Conservation (phyloP, 2,113 vertebrate species). For the Taxidea taxus region DNA sequence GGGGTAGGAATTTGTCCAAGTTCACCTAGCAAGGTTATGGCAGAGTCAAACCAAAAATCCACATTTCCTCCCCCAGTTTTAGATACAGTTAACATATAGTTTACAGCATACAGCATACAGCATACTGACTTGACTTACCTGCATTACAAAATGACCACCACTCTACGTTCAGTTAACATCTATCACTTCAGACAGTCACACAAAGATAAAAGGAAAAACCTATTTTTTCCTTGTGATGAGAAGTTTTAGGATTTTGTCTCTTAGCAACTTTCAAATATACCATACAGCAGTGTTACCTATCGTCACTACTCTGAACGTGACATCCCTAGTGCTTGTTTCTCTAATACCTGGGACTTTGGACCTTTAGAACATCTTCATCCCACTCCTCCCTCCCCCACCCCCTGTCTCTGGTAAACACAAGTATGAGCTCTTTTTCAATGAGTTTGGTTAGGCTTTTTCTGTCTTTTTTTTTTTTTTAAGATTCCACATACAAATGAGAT, state of each 20-base stretch:
- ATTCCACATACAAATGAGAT: background rate
- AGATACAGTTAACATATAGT: background rate
- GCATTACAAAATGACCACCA: too few relatives aligned
- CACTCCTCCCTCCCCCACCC: background rate
- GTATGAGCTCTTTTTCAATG: background rate
- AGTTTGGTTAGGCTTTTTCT: background rate
- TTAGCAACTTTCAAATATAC: background rate
- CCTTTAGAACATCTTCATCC: background rate
- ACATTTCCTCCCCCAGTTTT: background rate
- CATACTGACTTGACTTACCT: background rate
- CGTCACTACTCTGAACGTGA: accelerated
- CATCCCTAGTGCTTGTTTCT: background rate
- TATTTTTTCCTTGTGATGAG: background rate
- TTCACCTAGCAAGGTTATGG: background rate
- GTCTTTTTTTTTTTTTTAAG: background rate
- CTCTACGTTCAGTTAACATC: background rate
- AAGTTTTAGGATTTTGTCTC: background rate
- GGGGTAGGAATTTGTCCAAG: background rate
- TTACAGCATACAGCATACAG: background rate
- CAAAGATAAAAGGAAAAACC: background rate
- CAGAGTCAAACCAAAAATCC: background rate
- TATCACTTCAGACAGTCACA: background rate
- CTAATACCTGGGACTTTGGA: too few relatives aligned
- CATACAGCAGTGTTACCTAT: background rate
- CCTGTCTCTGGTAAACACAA: background rate